These are phyloP conservation scores for Lagopus muta DNA, from an alignment of 2,113 vertebrate genomes.

Conservation along the genomic window DNA sequence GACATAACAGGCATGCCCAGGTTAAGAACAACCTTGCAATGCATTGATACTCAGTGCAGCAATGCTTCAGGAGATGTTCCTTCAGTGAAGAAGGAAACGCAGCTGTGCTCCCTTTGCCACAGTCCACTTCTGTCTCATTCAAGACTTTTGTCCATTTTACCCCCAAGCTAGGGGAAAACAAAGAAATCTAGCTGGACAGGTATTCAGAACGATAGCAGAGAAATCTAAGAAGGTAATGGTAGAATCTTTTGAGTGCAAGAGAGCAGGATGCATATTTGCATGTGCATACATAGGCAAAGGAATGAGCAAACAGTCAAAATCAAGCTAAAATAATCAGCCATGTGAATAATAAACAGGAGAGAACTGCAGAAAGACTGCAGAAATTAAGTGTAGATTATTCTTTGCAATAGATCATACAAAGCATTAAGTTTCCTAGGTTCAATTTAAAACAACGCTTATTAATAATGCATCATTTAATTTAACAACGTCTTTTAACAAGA, in stretches of 20 bases:
- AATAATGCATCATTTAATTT: slow-evolving; percentile 53
- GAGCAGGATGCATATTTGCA: not conserved
- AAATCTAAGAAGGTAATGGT: not conserved
- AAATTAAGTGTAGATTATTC: not conserved
- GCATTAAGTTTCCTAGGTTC: not conserved
- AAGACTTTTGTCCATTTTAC: not conserved
- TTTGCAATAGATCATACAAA: not conserved
- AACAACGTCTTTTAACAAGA: not conserved
- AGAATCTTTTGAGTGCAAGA: not conserved
- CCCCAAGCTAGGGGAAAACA: not conserved
- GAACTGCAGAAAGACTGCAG: not conserved
- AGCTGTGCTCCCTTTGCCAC: not conserved
- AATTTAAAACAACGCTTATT: slow-evolving; percentile 17
- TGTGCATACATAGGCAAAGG: not conserved
- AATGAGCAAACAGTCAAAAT: not conserved
- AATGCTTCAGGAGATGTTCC: fast-evolving
- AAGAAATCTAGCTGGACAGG: not conserved
- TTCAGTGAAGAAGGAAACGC: not conserved
- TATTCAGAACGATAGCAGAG: not conserved
- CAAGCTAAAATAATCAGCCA: not conserved
- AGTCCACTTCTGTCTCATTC: not conserved
- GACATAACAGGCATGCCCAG: fast-evolving
- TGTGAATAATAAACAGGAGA: not conserved
- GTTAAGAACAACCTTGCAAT: not conserved
- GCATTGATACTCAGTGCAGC: not conserved